Evolutionary conservation across 2,888 invertebrate genomes (phyloP).

Genomic region (Hydrotaea diabolus): DNA sequence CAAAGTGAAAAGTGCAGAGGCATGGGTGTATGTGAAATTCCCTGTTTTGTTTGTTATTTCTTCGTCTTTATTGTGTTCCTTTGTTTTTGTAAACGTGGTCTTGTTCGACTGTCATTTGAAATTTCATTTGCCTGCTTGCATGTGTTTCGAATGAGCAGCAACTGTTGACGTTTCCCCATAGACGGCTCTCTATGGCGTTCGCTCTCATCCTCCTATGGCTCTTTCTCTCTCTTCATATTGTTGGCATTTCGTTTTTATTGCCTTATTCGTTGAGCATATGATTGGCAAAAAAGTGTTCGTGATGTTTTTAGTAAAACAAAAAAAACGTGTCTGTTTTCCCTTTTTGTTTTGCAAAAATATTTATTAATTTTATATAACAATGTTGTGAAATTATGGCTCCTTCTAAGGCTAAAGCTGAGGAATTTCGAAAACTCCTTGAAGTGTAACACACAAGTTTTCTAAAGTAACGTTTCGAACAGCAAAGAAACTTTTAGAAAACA

Average conservation of each 20-base stretch:
- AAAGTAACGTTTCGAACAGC: not conserved
- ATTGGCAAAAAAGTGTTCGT: not conserved
- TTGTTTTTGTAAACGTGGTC: conserved; percentile 44
- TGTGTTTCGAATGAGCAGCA: conserved; percentile 47
- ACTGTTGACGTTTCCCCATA: conserved; percentile 40
- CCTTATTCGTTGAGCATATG: conserved; percentile 37
- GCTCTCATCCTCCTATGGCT: not conserved
- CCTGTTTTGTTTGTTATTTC: conserved; percentile 49
- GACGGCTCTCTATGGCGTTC: not conserved
- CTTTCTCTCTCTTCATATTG: not conserved
- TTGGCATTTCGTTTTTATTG: not conserved
- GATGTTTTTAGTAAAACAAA: not conserved
- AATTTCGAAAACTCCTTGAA: not conserved
- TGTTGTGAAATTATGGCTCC: conserved; percentile 22
- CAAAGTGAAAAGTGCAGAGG: conserved; percentile 8
- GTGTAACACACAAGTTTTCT: not conserved
- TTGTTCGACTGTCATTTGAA: conserved; percentile 44
- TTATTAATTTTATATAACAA: conserved; percentile 26
- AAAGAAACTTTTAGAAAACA: not conserved
- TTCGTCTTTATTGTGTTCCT: conserved; percentile 45
- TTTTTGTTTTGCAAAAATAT: not conserved
- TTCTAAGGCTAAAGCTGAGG: not conserved
- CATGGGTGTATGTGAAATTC: conserved; percentile 40
- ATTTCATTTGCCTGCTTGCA: conserved; percentile 35
- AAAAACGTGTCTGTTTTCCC: not conserved